Percentiles rank a stretch among this genome's conserved stretches.
Conservation (phyloP, 2,113 vertebrate species). For the Todiramphus saurophagus region DNA sequence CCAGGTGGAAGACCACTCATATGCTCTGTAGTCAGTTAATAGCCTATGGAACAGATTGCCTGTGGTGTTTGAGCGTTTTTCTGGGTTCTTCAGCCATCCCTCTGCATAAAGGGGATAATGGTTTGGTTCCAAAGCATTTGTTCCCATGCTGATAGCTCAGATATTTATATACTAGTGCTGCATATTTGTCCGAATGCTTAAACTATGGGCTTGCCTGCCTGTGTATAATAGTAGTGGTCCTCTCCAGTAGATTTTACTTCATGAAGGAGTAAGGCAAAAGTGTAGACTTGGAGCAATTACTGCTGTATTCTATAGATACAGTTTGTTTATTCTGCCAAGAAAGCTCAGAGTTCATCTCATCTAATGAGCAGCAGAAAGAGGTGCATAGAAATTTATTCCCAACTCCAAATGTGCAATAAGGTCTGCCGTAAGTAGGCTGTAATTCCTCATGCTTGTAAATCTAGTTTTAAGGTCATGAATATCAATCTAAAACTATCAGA, state of each 20-base stretch:
- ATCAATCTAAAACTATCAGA: not conserved
- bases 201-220: not conserved
- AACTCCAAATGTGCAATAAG: not conserved
- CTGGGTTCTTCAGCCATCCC: not conserved
- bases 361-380: not conserved
- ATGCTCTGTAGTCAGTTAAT: not conserved
- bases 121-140: not conserved
- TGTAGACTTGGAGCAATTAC: not conserved
- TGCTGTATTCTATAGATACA: not conserved
- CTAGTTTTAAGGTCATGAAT: not conserved
- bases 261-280: not conserved
- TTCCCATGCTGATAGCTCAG: not conserved
- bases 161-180: not conserved
- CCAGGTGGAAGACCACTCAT: not conserved
- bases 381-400: not conserved
- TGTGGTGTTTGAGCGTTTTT: not conserved
- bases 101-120: not conserved
- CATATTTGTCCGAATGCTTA: not conserved
- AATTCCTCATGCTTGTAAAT: slow-evolving; percentile 35
- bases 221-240: not conserved
- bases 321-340: not conserved
- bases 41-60: not conserved
- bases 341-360: not conserved
- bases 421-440: not conserved
- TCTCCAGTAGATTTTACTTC: not conserved